phyloP scores from a whole-genome alignment of 1,140 invertebrate genomes.

The Protaetia brevitarsis region DNA sequence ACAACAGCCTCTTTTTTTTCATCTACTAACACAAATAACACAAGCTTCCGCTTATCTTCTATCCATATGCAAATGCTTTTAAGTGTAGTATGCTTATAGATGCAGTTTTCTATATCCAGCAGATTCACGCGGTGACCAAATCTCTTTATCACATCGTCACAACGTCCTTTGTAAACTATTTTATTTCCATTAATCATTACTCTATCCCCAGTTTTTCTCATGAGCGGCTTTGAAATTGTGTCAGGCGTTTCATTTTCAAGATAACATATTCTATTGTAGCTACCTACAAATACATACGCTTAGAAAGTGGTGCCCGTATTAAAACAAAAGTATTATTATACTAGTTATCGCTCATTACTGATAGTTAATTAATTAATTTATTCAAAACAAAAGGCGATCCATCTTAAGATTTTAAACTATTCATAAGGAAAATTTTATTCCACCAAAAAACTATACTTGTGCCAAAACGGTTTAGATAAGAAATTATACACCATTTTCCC shows the following conservation, averaged over 20 bases:
- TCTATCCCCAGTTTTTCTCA: constrained; percentile 67
- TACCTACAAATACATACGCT: constrained; percentile 49
- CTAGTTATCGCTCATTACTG: too few species aligned
- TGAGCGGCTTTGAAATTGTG: constrained; percentile 49
- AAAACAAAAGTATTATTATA: not conserved
- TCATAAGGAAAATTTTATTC: too few species aligned
- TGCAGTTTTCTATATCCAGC: constrained; percentile 56
- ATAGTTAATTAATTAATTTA: not conserved
- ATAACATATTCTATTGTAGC: constrained; percentile 59
- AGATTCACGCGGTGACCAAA: constrained; percentile 68
- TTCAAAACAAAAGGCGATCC: not conserved
- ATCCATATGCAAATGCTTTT: constrained; percentile 55
- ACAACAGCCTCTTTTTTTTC: constrained; percentile 48
- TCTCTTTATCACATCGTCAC: constrained; percentile 68
- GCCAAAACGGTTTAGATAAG: too few species aligned
- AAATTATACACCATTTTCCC: too few species aligned
- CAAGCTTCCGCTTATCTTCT: constrained; percentile 49
- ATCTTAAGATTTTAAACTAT: too few species aligned
- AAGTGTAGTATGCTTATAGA: constrained; percentile 50
- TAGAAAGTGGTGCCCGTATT: not conserved
- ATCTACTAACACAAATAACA: constrained; percentile 53
- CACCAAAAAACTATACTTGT: too few species aligned
- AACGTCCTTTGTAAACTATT: constrained; percentile 63
- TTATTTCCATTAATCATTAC: constrained; percentile 53
- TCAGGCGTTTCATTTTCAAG: constrained; percentile 54